Percentiles rank a stretch among this genome's conserved stretches.
Evolutionary conservation across 2,113 vertebrate species (phyloP).

Genomic region (Craseonycteris thonglongyai): DNA sequence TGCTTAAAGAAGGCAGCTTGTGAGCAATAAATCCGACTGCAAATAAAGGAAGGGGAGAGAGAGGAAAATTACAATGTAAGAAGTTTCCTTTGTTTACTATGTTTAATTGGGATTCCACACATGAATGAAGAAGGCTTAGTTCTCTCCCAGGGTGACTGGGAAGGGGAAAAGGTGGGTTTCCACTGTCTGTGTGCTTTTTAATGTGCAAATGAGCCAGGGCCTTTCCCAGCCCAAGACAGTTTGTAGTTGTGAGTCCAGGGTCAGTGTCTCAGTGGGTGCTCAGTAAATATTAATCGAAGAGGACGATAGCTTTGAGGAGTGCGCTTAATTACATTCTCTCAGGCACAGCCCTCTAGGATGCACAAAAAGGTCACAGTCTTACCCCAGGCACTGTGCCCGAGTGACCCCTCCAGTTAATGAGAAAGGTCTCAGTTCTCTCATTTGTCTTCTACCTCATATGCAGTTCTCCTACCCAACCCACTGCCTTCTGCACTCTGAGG

Average conservation of each 20-base stretch:
- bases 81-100: slow-evolving; percentile 35
- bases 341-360: background rate
- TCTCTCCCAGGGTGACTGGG: background rate
- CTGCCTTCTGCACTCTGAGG: background rate
- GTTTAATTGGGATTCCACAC: slow-evolving; percentile 53
- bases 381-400: background rate
- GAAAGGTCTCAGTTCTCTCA: background rate
- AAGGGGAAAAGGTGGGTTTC: background rate
- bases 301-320: background rate
- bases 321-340: background rate
- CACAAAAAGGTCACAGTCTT: background rate
- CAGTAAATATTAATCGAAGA: background rate
- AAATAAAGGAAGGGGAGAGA: slow-evolving; percentile 22
- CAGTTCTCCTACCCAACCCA: background rate
- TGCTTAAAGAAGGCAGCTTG: slow-evolving; percentile 19
- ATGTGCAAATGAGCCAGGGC: slow-evolving; percentile 8
- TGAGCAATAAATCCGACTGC: slow-evolving; percentile 30
- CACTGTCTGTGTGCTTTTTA: slow-evolving; percentile 6
- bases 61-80: background rate
- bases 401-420: background rate
- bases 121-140: background rate
- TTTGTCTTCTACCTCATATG: background rate
- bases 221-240: background rate
- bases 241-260: background rate
- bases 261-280: background rate